Evolutionary conservation across 2,888 invertebrate genomes (phyloP).

Genomic region (Busseola fusca): DNA sequence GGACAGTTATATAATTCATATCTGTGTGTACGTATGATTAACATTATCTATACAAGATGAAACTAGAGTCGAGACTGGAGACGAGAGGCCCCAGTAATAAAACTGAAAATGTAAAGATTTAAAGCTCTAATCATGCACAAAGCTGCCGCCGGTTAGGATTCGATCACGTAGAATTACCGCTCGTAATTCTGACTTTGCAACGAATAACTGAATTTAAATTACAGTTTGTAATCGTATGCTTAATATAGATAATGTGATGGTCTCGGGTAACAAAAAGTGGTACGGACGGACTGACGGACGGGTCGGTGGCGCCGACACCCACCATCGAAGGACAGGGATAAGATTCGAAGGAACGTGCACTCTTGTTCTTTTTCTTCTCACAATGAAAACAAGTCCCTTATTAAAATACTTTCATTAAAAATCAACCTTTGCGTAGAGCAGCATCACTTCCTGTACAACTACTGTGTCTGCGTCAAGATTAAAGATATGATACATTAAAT

Average conservation of each 20-base stretch:
- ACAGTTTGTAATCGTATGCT: slow-evolving; percentile 54
- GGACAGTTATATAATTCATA: slow-evolving; percentile 53
- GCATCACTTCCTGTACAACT: slow-evolving; percentile 48
- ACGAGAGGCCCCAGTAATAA: slow-evolving; percentile 18
- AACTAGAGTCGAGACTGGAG: slow-evolving; percentile 23
- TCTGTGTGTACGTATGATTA: slow-evolving; percentile 39
- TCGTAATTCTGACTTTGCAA: slow-evolving; percentile 50
- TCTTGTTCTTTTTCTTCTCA: slow-evolving; percentile 30
- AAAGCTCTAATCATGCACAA: slow-evolving; percentile 41
- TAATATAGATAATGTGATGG: slow-evolving; percentile 54
- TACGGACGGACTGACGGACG: slow-evolving; percentile 40
- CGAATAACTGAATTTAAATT: slow-evolving; percentile 61
- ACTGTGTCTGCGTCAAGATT: slow-evolving; percentile 37
- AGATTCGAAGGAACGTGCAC: slow-evolving; percentile 32
- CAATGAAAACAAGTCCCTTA: slow-evolving; percentile 35
- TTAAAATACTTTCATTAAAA: slow-evolving; percentile 48
- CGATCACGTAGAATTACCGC: slow-evolving; percentile 46
- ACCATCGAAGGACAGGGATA: slow-evolving; percentile 51
- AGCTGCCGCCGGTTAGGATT: slow-evolving; percentile 47
- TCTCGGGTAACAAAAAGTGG: slow-evolving; percentile 60
- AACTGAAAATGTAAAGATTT: not conserved
- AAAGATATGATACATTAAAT: slow-evolving; percentile 50
- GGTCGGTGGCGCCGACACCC: slow-evolving; percentile 55
- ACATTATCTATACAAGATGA: slow-evolving; percentile 37
- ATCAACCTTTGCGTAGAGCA: slow-evolving; percentile 40